Evolutionary conservation across 2,113 vertebrate species (phyloP), one percentile per base, ranked within the genome.

Genomic region (Neodontobutis hainanensis): DNA sequence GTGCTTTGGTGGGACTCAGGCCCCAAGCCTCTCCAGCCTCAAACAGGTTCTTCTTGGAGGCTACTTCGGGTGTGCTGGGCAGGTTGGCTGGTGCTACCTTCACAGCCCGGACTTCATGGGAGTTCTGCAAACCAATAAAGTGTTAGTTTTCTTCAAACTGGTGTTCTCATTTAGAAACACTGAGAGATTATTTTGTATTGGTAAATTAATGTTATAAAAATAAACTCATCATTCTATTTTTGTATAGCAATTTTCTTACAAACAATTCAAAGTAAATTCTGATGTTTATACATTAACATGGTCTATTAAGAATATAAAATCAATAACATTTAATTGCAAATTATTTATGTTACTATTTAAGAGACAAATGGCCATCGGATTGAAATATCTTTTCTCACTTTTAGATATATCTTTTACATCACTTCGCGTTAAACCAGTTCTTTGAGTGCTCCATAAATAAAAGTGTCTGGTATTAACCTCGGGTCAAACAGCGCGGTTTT

Each of bases 41-140:
- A 92, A 96, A 99, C 27, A 91, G 88, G 66, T 66, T 95, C 91
- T 97, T 99, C 19, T 94, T 96, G 78, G 87, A 93, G 19, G 95
- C 94, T 0, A 92, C 92, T 83, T 93, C 94, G 36, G 91, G 92
- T 0, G 92, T 90, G 68, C 63, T 83, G 6, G 93, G 93, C 70
- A 97, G 81, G 69, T 99, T 95, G 6, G 88, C 77, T 59, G 86
- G 88, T 0, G 93, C 68, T 61, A 92, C 87, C 52, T 94, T 92
- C 35, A 65, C 65, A 14, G 92, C 65, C 70, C 90, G 92, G 0
- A 84, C 56, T 68, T 91, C 79, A 80, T 94, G 79, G 3, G 95
- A 94, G 1, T 81, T 94, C 95, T 93, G 72, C n/a, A 83, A 10
- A 36, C 45, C 14, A 40, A 55, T 16, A 53, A 82, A 44, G 40